Evolutionary conservation across 2,113 vertebrate genomes (phyloP).

Genomic region (Brachionichthys hirsutus): DNA sequence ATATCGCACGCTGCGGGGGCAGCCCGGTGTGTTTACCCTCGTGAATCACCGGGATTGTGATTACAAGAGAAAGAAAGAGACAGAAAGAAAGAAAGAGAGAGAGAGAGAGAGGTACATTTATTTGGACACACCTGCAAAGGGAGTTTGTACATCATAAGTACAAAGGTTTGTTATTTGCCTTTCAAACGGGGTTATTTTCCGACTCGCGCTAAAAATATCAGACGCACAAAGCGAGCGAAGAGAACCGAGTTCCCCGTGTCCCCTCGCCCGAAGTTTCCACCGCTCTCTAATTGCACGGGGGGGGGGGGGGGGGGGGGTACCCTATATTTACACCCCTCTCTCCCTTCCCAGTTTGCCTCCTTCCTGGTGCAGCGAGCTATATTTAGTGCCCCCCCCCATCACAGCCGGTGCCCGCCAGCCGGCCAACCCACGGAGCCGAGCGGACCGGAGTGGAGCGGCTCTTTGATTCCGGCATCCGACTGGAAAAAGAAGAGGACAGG

Average conservation of each 20-base stretch:
- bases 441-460: neutral
- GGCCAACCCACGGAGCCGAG: conserved; percentile 44
- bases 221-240: conserved; percentile 32
- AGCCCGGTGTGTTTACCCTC: too few species aligned
- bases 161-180: neutral
- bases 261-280: conserved; percentile 44
- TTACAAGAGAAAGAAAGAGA: too few species aligned
- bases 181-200: conserved; percentile 33
- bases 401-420: conserved; percentile 62
- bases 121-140: too few species aligned
- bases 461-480: too few species aligned
- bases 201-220: too few species aligned
- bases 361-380: conserved; percentile 69
- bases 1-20: neutral
- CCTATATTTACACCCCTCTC: conserved; percentile 58
- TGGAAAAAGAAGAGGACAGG: conserved; percentile 20
- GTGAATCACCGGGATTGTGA: too few species aligned
- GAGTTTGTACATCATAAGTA: too few species aligned
- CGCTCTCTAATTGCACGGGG: conserved; percentile 63
- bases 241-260: conserved; percentile 37
- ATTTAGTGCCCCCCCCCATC: conserved; percentile 61
- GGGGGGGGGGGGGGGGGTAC: too few species aligned
- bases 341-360: conserved; percentile 42
- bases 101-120: too few species aligned
- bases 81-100: too few species aligned